Conservation (phyloP, 2,888 invertebrate genomes). For the Parapristionchus giblindavisi region DNA sequence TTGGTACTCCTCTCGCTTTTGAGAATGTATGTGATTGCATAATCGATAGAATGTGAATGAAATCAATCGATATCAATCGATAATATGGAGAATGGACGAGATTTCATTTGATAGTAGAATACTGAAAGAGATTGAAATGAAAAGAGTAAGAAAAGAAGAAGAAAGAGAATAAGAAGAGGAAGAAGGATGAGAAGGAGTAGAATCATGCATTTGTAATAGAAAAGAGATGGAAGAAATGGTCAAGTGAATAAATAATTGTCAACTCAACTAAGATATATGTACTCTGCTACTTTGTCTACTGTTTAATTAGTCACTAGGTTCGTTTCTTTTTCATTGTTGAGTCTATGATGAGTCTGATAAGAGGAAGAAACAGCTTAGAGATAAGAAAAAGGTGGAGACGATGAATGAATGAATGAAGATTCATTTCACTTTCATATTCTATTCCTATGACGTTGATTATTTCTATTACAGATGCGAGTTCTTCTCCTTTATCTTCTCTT, state of each 20-base stretch:
- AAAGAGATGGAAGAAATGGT: conserved; percentile 5
- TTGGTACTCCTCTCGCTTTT: conserved; percentile 54
- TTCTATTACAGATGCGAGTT: conserved; percentile 4
- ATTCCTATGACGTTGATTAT: not conserved
- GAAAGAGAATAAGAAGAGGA: conserved; percentile 8
- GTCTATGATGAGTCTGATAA: not conserved
- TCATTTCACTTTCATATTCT: not conserved
- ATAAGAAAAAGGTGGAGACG: not conserved
- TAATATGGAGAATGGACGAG: too few species aligned
- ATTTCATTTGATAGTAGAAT: too few species aligned
- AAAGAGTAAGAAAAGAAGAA: not conserved
- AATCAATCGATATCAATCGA: too few species aligned
- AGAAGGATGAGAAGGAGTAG: not conserved
- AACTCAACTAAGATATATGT: not conserved
- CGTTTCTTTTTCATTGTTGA: not conserved
- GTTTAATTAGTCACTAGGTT: not conserved
- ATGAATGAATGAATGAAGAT: conserved; percentile 9
- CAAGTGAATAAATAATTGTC: conserved; percentile 7
- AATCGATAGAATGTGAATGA: not conserved
- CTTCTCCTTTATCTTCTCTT: conserved; percentile 12
- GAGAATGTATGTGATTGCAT: conserved; percentile 63
- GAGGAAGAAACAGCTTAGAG: not conserved
- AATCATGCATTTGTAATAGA: conserved; percentile 35
- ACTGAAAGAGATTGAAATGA: conserved; percentile 4
- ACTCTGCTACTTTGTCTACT: too few species aligned